Evolutionary conservation across 2,113 vertebrate genomes (phyloP).

Genomic region (Oncorhynchus mykiss): DNA sequence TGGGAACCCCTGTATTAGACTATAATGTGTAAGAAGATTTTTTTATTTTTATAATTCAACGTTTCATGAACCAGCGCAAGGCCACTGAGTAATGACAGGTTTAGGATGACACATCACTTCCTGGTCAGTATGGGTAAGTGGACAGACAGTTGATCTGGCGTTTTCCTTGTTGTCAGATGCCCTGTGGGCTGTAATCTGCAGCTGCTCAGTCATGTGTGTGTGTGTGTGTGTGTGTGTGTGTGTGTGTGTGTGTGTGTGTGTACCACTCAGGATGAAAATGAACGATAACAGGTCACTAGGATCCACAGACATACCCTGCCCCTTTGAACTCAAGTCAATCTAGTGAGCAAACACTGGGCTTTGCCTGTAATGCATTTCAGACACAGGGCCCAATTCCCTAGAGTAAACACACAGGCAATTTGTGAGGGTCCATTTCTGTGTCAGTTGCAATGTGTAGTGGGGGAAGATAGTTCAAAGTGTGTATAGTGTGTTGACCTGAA

Average conservation of each 20-base stretch:
- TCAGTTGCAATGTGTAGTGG: neutral
- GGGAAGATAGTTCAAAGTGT: no score
- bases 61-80: no score
- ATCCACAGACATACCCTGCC: neutral
- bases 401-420: neutral
- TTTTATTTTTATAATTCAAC: no score
- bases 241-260: neutral
- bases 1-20: no score
- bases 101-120: no score
- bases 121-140: no score
- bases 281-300: neutral
- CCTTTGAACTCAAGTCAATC: constrained; percentile 1
- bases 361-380: neutral
- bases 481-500: no score
- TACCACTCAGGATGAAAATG: neutral
- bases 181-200: neutral
- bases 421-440: neutral
- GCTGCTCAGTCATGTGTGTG: neutral
- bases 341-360: neutral
- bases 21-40: no score
- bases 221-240: neutral
- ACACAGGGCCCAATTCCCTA: neutral
- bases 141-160: no score
- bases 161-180: no score
- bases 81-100: no score